Evolutionary conservation across 2,888 invertebrate genomes (phyloP), one percentile per base, ranked within the genome.

Genomic region (Steromphala cineraria): DNA sequence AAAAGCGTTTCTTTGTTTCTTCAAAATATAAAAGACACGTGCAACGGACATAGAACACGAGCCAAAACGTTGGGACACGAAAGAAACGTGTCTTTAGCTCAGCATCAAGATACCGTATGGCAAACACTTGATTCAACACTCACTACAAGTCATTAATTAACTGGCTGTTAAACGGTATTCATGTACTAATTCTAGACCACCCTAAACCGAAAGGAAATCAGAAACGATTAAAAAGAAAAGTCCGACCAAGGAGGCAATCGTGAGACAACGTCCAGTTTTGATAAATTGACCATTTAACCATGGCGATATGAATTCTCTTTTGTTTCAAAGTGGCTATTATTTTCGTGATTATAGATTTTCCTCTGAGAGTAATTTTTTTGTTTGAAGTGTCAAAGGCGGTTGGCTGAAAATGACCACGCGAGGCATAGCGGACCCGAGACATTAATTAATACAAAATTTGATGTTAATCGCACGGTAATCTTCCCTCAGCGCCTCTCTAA

Each of bases 361-460:
- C 71, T 40, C 10, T 3, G 71, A 71, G 71, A 71, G 71, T n/a
- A 71, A 71, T 71, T n/a, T 71, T 67, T 71, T 36, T 71, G 71
- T 71, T 31, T 31, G 36, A 71, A 13, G 19, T 40, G 71, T 71
- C 71, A 71, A 71, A 36, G 40, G 36, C 28, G 71, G 31, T 21
- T 17, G 71, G 71, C 31, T 71, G 71, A 40, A 36, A 71, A 71
- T 71, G 19, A 71, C 71, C 28, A 36, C 8, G 71, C 36, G 19
- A 71, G 28, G 24, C 40, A 19, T 40, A n/a, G 15, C 19, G 36
- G 36, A 15, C 28, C 40, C 40, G 71, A 31, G 31, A 71, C 71
- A 71, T 71, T 71, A 71, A 71, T 71, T 71, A 71, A 71, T 71
- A 36, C 71, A 71, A 71, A 71, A 71, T 71, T 71, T 71, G 71